Evolutionary conservation across 2,888 invertebrate species (phyloP), one percentile per base, ranked within the genome.

Genomic region (Myopa tessellatipennis): DNA sequence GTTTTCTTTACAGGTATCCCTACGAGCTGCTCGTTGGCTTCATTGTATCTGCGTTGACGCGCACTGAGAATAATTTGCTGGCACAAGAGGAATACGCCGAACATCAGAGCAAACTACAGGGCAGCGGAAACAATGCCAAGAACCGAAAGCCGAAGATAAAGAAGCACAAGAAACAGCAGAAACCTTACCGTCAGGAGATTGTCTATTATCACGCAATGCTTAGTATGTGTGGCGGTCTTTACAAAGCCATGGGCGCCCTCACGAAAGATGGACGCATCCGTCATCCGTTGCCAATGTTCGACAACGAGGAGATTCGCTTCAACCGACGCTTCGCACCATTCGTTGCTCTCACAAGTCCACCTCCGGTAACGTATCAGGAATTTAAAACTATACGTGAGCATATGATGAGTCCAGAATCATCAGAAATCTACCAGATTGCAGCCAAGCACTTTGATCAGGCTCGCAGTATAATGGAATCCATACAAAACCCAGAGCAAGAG

Each of bases 21-120:
- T 96, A 97, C 89, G 98, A 98, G 90, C 96, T 97, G 88, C 90
- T 98, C 4, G 98, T 96, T 88, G 96, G 96, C 8, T 98, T 98
- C 95, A 90, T 98, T 79, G 94, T 96, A 3, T 98, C 98, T 0
- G 96, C 98, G 0, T 90, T 98, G 61, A 94, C 95, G 0, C 92
- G 98, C 79, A 98, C 98, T 0, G 97, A 98, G 85, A 94, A 93
- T 38, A 93, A 96, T 81, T 90, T 97, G 18, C 91, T 93, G 65
- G 95, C 95, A 80, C 95, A 94, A 84, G 96, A 95, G 81, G 90
- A 91, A 75, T 90, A 91, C 67, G 90, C 90, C 45, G 91, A 90
- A 79, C 88, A 86, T 78, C 87, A 85, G 72, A 87, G 85, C 79
- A 87, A 85, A 79, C 79, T 83, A 16, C 87, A 85, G 67, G 80